Base-by-base conservation (phyloP, 2,888 invertebrate genomes). In the Chironomus riparius region DNA sequence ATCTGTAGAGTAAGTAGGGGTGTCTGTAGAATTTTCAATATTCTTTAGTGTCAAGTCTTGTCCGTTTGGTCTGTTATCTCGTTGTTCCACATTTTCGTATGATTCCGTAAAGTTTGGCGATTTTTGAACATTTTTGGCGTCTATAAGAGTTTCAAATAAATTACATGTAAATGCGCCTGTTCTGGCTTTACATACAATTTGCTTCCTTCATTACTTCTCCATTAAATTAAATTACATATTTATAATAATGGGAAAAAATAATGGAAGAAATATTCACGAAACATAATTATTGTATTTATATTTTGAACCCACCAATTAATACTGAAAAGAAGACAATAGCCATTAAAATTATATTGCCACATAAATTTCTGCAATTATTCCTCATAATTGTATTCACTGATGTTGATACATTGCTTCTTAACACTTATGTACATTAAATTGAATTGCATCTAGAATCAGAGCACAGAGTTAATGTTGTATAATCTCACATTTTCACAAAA, bases 321-420 rank as follows among this genome's bases (percentile, higher is more conserved):
- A 74, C 68, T 47, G 68, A 74, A 65, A 61, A 74, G 21, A 74
- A 68, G 47, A 74, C 74, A 74, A 74, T 74, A 74, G 74, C 74
- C 74, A 68, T 68, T 22, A 74, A 74, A 74, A 74, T 68, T 65
- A 68, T 74, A 74, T 68, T 74, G 74, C 74, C 68, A 74, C 68
- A 47, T 47, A 74, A 68, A 18, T 38, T 38, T 74, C 68, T 68
- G 68, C 47, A 74, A 47, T 47, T 74, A 65, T 68, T 61, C 47
- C 74, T 74, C 74, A 74, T 74, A 68, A 74, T 74, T 74, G 62
- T 47, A 74, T 68, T 68, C 68, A 47, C 74, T 68, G 68, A 62
- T 38, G 24, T 74, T 65, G 74, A 68, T 68, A 74, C 74, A 74
- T 74, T 22, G 68, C 74, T 74, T 74, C 68, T 62, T 38, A 38